These are phyloP conservation scores for Microcebus griseorufus DNA, from an alignment of 2,113 vertebrate genomes.

Conservation along the genomic window DNA sequence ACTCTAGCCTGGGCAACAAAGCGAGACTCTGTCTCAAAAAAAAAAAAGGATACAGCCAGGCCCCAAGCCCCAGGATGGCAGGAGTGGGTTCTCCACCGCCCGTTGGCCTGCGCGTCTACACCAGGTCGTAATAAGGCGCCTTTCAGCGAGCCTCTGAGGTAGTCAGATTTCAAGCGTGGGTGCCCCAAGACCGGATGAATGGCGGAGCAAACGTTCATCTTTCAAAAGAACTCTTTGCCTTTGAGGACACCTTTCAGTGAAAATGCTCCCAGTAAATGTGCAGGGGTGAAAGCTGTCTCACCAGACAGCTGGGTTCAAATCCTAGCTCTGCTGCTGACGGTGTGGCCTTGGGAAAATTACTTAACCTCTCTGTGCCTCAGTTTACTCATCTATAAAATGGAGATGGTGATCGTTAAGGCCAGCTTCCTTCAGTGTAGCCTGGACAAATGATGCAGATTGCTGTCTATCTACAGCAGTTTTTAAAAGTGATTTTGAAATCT, in stretches of 20 bases:
- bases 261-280: neutral
- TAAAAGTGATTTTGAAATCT: neutral
- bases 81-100: neutral
- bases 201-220: neutral
- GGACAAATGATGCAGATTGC: fast-evolving
- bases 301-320: neutral
- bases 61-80: neutral
- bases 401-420: neutral
- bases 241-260: neutral
- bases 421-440: too few species aligned
- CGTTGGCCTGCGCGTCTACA: neutral
- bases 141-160: neutral
- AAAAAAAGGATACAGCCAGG: neutral
- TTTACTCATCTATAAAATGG: neutral
- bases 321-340: neutral
- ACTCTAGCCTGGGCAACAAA: too few species aligned
- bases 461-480: neutral
- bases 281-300: neutral
- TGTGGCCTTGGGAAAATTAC: neutral
- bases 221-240: neutral
- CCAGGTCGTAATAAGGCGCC: neutral
- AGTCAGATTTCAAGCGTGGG: neutral
- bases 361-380: neutral
- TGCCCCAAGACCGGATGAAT: neutral
- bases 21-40: too few species aligned